phyloP scores from a whole-genome alignment of 2,113 vertebrate genomes.

The Boulengeromyrus knoepffleri region DNA sequence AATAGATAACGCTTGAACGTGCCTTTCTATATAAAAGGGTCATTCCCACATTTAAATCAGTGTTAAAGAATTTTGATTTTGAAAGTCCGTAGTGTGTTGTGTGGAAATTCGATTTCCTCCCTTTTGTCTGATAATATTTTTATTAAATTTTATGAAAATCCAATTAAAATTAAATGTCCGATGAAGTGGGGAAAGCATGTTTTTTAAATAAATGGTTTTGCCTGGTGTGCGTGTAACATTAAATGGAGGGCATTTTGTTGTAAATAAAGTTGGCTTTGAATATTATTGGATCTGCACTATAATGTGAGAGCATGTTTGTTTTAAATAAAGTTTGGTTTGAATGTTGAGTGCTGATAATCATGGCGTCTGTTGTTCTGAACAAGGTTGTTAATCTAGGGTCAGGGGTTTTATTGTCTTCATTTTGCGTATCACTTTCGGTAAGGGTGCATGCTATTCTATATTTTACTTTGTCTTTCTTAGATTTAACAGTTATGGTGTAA shows the following conservation, averaged over 20 bases:
- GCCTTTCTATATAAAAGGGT: not conserved
- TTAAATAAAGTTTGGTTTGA: constrained; percentile 9
- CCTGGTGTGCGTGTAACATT: not conserved
- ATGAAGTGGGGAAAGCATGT: not conserved
- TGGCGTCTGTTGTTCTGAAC: constrained; percentile 47
- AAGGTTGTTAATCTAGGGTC: constrained; percentile 43
- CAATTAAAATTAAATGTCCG: not conserved
- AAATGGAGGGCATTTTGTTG: not conserved
- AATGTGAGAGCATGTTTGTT: not conserved
- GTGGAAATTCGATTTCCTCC: not conserved
- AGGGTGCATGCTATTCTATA: not conserved
- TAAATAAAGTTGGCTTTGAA: constrained; percentile 20
- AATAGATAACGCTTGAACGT: not conserved
- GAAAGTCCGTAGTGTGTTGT: not conserved
- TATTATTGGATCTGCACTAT: not conserved
- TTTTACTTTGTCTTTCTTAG: not conserved
- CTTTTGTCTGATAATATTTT: not conserved
- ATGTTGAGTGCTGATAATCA: constrained; percentile 30
- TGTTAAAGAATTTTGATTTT: not conserved
- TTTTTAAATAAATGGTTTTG: not conserved
- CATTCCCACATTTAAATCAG: not conserved
- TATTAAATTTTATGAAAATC: not conserved
- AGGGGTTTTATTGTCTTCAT: constrained; percentile 44
- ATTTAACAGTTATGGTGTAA: not conserved
- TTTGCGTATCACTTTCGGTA: constrained; percentile 53